phyloP scores from a whole-genome alignment of 2,888 invertebrate species.

The Hofmannophila pseudospretella region DNA sequence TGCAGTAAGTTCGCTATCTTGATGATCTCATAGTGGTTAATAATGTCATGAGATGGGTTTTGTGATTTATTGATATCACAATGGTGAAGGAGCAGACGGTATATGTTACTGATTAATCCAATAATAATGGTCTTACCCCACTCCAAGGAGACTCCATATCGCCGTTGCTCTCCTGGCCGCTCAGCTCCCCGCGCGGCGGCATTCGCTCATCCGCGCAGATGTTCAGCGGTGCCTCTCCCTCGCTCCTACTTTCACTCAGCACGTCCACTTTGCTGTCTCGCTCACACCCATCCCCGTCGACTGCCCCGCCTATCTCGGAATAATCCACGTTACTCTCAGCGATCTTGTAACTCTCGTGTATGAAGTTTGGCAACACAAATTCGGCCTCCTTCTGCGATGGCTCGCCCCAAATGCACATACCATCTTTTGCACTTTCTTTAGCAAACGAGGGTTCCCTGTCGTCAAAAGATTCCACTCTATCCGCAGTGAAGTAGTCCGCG shows the following conservation, averaged over 20 bases:
- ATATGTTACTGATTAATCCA: no score
- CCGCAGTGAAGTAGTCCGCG: conserved; percentile 66
- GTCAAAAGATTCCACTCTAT: conserved; percentile 59
- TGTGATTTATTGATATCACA: no score
- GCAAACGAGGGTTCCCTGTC: conserved; percentile 39
- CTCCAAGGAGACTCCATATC: conserved; percentile 88
- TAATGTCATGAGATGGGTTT: no score
- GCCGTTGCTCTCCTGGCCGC: conserved; percentile 91
- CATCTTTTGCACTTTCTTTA: conserved; percentile 48
- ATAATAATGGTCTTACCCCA: no score
- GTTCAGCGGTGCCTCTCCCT: conserved; percentile 73
- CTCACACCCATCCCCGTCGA: conserved; percentile 38
- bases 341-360: conserved; percentile 68
- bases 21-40: no score
- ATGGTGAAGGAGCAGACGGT: no score
- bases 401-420: conserved; percentile 61
- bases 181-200: conserved; percentile 91
- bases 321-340: conserved; percentile 56
- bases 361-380: conserved; percentile 66
- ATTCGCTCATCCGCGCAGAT: conserved; percentile 91
- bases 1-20: no score
- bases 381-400: conserved; percentile 60
- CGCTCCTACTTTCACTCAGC: conserved; percentile 52
- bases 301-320: conserved; percentile 35
- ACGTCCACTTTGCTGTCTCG: conserved; percentile 59